Percentiles rank a stretch among this genome's conserved stretches.
phyloP scores from a whole-genome alignment of 92 coral and sea anemone genomes.

The Porites divaricata region DNA sequence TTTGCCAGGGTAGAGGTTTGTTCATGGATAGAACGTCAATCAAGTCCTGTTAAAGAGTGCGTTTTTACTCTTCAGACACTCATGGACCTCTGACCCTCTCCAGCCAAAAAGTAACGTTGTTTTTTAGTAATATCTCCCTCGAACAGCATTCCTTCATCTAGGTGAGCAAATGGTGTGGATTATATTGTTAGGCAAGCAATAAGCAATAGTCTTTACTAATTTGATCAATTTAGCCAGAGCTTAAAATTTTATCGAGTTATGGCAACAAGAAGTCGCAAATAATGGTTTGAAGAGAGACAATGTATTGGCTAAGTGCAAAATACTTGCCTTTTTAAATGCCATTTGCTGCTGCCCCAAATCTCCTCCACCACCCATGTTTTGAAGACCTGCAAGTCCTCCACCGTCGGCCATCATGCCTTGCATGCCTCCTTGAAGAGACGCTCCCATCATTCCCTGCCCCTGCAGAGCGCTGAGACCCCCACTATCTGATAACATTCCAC shows the following conservation, averaged over 20 bases:
- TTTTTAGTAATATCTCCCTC: no score
- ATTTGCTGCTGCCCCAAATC: conserved; percentile 57
- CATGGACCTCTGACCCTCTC: background rate
- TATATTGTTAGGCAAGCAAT: no score
- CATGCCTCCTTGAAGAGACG: conserved; percentile 35
- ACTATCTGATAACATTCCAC: conserved; percentile 34
- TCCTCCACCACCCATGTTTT: conserved; percentile 58
- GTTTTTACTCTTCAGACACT: conserved; percentile 17
- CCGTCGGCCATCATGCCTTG: conserved; percentile 42
- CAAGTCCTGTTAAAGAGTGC: background rate
- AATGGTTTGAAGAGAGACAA: background rate
- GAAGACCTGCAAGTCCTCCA: conserved; percentile 48
- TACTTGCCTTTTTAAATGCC: conserved; percentile 61
- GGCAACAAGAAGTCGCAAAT: no score
- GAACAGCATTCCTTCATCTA: no score
- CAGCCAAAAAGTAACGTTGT: no score
- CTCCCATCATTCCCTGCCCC: conserved; percentile 47
- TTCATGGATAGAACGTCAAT: background rate
- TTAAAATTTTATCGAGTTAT: no score
- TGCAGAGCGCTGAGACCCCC: conserved; percentile 30
- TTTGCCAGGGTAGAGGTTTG: background rate
- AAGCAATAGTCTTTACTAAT: no score
- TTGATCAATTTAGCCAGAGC: no score
- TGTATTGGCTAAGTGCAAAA: background rate
- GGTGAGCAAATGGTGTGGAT: no score